Evolutionary conservation across 2,888 invertebrate genomes (phyloP).

Genomic region (Schrankia costaestrigalis): DNA sequence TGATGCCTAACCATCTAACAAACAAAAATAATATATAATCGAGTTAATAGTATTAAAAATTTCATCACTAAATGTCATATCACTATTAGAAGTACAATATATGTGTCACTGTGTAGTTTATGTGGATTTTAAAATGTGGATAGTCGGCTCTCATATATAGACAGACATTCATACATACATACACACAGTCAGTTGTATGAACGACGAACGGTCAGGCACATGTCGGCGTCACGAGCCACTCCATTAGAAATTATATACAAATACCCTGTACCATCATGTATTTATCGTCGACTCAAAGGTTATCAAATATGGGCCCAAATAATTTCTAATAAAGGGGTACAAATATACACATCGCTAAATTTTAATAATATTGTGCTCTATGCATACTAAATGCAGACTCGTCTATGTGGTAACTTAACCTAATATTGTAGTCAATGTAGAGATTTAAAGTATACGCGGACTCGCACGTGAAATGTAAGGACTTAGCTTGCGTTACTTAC

Average conservation of each 20-base stretch:
- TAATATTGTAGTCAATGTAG: slow-evolving; percentile 48
- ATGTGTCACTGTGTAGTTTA: too few species aligned
- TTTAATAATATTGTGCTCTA: slow-evolving; percentile 51
- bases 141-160: slow-evolving; percentile 15
- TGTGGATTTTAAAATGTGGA: too few species aligned
- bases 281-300: slow-evolving; percentile 4
- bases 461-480: slow-evolving; percentile 9
- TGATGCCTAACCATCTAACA: too few species aligned
- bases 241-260: slow-evolving; percentile 35
- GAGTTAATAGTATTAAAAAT: slow-evolving; percentile 27
- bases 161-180: slow-evolving; percentile 26
- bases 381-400: slow-evolving; percentile 69
- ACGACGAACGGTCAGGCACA: slow-evolving; percentile 63
- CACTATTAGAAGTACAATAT: too few species aligned
- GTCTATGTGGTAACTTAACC: slow-evolving; percentile 66
- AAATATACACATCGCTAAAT: slow-evolving; percentile 32
- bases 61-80: slow-evolving; percentile 26
- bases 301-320: slow-evolving; percentile 19
- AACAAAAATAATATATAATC: slow-evolving; percentile 14
- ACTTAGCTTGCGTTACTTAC: slow-evolving; percentile 13
- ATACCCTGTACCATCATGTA: slow-evolving; percentile 27
- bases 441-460: slow-evolving; percentile 35
- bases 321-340: slow-evolving; percentile 34
- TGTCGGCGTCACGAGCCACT: slow-evolving; percentile 52
- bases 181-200: slow-evolving; percentile 13